Base-by-base conservation (phyloP, 2,113 vertebrate genomes). In the Chionis minor region DNA sequence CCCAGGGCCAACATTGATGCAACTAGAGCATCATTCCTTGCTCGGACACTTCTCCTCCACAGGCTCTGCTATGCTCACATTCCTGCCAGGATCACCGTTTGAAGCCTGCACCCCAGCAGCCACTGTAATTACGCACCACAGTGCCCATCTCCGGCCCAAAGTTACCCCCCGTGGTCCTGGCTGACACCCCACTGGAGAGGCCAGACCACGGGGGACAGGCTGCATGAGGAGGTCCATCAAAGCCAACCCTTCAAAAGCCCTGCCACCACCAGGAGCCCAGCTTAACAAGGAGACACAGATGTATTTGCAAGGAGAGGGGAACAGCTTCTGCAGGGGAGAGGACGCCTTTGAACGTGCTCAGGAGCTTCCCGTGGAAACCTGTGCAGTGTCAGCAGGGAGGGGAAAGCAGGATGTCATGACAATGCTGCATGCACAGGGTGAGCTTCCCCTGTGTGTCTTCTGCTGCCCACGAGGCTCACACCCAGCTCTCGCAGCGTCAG, bases 21-120 rank as follows among this genome's bases (percentile, higher is more conserved):
- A 35, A 24, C 28, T 3, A 4, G 56, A 71, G 21, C 55, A 59
- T 27, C 5, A 0, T n/a, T 74, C 15, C 79, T 86, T 4, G 0
- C 26, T 30, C 35, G 26, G 51, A 59, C 30, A 32, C 58, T 40
- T 23, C 45, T 73, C 32, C 42, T 81, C 47, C 2, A 1, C 52
- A 51, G 62, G 38, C 54, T 88, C 44, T 1, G 2, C 32, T 24
- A 24, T 40, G 12, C 77, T 83, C 54, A 40, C 49, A 47, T 66
- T 49, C 32, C 56, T 71, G 54, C 61, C 63, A 86, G 56, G 33
- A 40, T 9, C 65, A 28, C 44, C 2, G 71, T 88, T 90, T 94
- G 86, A 94, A 90, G 81, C 40, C 63, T 69, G 91, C 22, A 9
- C 92, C 86, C 88, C 85, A 71, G 78, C 92, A 94, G 81, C 69